Evolutionary conservation across 2,797 vertebrate species (phyloP), one percentile per base, ranked within the genome.

Genomic region (Pempheris klunzingeri): DNA sequence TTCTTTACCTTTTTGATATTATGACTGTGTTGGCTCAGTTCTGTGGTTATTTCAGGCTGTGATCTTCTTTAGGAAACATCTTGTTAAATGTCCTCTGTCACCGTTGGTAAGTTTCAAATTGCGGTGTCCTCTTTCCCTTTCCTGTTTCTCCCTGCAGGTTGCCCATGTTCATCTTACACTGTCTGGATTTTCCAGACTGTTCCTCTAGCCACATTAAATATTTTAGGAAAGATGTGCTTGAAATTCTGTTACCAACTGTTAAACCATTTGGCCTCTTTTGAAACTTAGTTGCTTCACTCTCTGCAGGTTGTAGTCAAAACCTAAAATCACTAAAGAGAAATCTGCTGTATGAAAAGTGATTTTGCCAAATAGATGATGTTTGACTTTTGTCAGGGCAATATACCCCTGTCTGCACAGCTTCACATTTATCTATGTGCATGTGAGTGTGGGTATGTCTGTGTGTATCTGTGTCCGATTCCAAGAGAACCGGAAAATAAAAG

Each of bases 401-500:
- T 46, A 83, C 46, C 77, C 78, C 57, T 76, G 86, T 90, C 88
- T 84, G 83, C 88, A 86, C 80, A 78, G 84, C 80, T 88, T 78
- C 84, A 89, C 84, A 78, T 91, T 84, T 87, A 79, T 88, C 68
- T 75, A 7, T 74, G 74, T 83, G 81, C 62, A 24, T 64, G 72
- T 74, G 72, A 60, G 69, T 36, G 71, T 57, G 81, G 22, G 75
- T 72, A 74, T 66, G 88, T 83, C 71, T 71, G 69, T 74, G 90
- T 83, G 86, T 87, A 83, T 91, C 83, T 90, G 85, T 88, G 87
- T 91, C 90, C 58, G 80, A 92, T 92, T 93, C 84, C 84, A 89
- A 91, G 83, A 92, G 85, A 90, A 90, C 87, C 81, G 88, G 84
- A 92, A 93, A 92, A 93, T 92, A 92, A 93, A 92, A 92, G 89